These are phyloP conservation scores for Apolygus lucorum DNA, from an alignment of 1,140 invertebrate genomes.

Conservation along the genomic window DNA sequence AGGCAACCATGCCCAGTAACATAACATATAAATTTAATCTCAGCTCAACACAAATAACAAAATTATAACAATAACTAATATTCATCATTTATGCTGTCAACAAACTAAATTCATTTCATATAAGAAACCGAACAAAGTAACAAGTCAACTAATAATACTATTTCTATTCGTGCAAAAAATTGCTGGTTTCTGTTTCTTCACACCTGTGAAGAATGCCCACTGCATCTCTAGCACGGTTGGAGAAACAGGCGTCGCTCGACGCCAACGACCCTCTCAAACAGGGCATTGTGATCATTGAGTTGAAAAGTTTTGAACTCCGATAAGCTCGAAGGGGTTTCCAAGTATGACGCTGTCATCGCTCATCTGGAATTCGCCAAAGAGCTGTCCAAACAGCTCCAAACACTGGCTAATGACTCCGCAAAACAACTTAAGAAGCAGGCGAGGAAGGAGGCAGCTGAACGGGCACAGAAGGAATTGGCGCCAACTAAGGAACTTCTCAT, in stretches of 20 bases:
- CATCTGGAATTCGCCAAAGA: constrained; percentile 81
- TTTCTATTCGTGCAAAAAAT: too few species aligned
- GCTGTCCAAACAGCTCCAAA: constrained; percentile 69
- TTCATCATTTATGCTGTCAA: too few species aligned
- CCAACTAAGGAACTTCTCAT: constrained; percentile 49
- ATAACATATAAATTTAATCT: too few species aligned
- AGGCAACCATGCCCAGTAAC: too few species aligned
- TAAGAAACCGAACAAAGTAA: too few species aligned
- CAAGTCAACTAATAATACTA: too few species aligned
- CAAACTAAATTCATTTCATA: too few species aligned
- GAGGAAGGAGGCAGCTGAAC: constrained; percentile 61
- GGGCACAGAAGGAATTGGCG: constrained; percentile 52
- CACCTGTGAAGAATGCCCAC: constrained; percentile 71
- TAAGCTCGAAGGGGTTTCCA: constrained; percentile 77
- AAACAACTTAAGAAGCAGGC: constrained; percentile 79
- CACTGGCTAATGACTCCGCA: constrained; percentile 60
- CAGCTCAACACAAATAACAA: too few species aligned
- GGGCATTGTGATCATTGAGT: constrained; percentile 75
- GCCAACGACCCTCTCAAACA: constrained; percentile 63
- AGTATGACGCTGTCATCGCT: constrained; percentile 80
- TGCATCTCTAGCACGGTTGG: constrained; percentile 73
- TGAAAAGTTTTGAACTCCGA: constrained; percentile 93
- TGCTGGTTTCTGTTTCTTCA: constrained; percentile 31
- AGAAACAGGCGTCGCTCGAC: constrained; percentile 69
- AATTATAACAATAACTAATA: too few species aligned